A percentile compares a stretch with the other conserved stretches of the same genome.
phyloP scores from a whole-genome alignment of 2,888 invertebrate species.

The Xanthostigma xanthostigma region DNA sequence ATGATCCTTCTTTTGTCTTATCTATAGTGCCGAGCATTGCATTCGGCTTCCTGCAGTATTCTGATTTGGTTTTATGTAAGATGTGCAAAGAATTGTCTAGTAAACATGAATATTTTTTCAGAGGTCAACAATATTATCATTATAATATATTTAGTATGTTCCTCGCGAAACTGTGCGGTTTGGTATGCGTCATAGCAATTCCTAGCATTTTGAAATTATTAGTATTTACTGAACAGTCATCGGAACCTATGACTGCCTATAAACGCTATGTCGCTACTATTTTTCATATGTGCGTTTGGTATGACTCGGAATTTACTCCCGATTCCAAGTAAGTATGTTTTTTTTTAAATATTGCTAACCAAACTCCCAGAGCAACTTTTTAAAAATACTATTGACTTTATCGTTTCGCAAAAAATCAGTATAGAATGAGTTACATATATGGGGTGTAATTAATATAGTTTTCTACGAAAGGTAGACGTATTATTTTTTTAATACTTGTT shows the following conservation, averaged over 20 bases:
- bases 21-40: too few relatives aligned
- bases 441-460: too few relatives aligned
- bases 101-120: conserved; percentile 23
- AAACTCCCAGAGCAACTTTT: too few relatives aligned
- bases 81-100: neutral
- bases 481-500: too few relatives aligned
- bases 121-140: conserved; percentile 58
- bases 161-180: conserved; percentile 57
- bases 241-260: conserved; percentile 48
- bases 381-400: too few relatives aligned
- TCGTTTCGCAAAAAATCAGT: too few relatives aligned
- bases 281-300: conserved; percentile 66
- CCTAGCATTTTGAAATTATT: conserved; percentile 59
- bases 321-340: conserved; percentile 36
- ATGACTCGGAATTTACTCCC: conserved; percentile 49
- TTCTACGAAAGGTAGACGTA: too few relatives aligned
- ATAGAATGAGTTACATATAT: too few relatives aligned
- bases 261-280: conserved; percentile 66
- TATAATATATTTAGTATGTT: conserved; percentile 55
- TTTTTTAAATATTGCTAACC: neutral
- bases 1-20: too few relatives aligned
- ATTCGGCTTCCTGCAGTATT: too few relatives aligned
- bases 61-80: neutral
- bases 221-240: conserved; percentile 54
- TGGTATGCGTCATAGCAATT: conserved; percentile 58